Base-by-base conservation (phyloP, 2,797 vertebrate genomes). In the Amblyopsis hoosieri region DNA sequence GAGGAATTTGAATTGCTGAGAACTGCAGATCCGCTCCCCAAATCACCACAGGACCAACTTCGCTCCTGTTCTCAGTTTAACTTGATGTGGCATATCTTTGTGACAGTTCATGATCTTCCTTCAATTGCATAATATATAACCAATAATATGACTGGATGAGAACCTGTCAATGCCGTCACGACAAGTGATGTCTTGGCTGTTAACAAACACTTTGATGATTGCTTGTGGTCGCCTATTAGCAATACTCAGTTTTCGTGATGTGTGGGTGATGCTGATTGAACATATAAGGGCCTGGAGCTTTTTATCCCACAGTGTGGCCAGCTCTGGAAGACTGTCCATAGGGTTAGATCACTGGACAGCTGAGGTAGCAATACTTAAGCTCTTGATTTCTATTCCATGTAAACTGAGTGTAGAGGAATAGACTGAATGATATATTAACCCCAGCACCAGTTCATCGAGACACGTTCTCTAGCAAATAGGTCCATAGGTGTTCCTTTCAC, bases 181-280 rank as follows among this genome's bases (percentile, higher is more conserved):
- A 3, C 23, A 23, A 23, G 60, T 57, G 42, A 37, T 45, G 37
- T 64, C 55, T 75, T 75, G 71, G 67, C 69, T 75, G 74, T 23
- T 23, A 23, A 23, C 19, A 23, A 23, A 23, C 23, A 23, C 23
- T 3, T 23, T 23, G 23, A 23, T 23, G 23, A 23, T 23, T 80
- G 33, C 33, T 71, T 69, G 66, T 84, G 79, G 79, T 85, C 79
- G 81, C 66, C 81, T 77, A 82, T 83, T 67, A 75, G 71, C 33
- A 4, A 54, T 29, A 52, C 61, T 66, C 67, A 60, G 62, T 64
- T 79, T 74, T 71, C 12, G 12, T 72, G 74, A 81, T 71, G 65
- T 71, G 64, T 54, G 23, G 48, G 49, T n/a, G 58, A 52, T 62
- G 56, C 55, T 71, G 68, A 76, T 67, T 63, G 3, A 23, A 23